Percentiles rank a stretch among this genome's conserved stretches.
These are phyloP conservation scores for Takifugu flavidus DNA, from an alignment of 2,113 vertebrate species.

Conservation along the genomic window DNA sequence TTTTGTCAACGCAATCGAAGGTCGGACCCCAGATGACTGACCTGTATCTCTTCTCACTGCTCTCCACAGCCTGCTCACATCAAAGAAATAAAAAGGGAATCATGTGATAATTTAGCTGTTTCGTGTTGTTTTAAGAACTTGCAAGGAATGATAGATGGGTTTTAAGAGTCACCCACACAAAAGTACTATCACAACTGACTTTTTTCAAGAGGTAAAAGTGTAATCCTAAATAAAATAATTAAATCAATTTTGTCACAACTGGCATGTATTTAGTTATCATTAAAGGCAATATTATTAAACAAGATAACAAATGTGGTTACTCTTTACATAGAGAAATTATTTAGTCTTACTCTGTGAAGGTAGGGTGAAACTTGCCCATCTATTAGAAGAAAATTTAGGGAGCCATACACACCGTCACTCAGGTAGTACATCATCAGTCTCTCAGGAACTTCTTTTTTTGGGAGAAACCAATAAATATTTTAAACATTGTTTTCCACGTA, in stretches of 20 bases:
- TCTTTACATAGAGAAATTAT: not conserved
- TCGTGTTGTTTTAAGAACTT: no score
- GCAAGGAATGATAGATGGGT: no score
- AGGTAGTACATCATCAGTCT: conserved; percentile 36
- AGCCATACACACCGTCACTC: conserved; percentile 31
- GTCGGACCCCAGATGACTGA: conserved; percentile 91
- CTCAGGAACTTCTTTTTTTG: conserved; percentile 17
- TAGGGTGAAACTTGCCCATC: not conserved
- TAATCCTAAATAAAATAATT: no score
- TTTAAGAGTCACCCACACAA: no score
- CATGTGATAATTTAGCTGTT: no score
- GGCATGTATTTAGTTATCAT: not conserved
- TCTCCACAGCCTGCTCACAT: conserved; percentile 42
- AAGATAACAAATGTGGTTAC: no score
- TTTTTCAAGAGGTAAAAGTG: no score
- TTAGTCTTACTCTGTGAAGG: conserved; percentile 19
- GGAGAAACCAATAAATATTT: not conserved
- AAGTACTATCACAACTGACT: no score
- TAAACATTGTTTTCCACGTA: not conserved
- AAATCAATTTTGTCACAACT: not conserved
- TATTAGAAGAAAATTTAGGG: not conserved
- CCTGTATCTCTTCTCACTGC: conserved; percentile 73
- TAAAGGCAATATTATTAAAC: not conserved
- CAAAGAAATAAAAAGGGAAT: no score
- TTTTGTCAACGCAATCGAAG: conserved; percentile 64